Evolutionary conservation across 2,888 invertebrate species (phyloP).

Genomic region (Caradrina clavipalpis): DNA sequence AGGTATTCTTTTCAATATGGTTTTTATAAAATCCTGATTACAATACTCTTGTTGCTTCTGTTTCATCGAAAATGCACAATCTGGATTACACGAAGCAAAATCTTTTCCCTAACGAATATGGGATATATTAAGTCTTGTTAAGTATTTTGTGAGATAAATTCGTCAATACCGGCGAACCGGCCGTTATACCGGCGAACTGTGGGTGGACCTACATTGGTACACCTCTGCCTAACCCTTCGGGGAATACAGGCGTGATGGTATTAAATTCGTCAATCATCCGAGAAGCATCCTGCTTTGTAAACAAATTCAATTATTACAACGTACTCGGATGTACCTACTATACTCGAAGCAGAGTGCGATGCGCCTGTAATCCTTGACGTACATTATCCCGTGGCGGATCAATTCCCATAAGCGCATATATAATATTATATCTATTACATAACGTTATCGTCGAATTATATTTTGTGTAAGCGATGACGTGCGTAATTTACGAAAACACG

Average conservation of each 20-base stretch:
- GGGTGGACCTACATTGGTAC: too few species aligned
- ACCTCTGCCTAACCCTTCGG: too few species aligned
- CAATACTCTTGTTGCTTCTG: too few species aligned
- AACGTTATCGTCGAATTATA: constrained; percentile 1
- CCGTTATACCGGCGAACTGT: too few species aligned
- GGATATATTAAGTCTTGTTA: constrained; percentile 21
- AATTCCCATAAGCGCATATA: not conserved
- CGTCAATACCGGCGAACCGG: too few species aligned
- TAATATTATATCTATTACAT: not conserved
- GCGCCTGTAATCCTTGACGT: not conserved
- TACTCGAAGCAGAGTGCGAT: not conserved
- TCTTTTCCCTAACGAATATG: not conserved
- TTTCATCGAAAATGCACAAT: constrained; percentile 9
- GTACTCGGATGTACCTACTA: not conserved
- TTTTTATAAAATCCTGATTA: too few species aligned
- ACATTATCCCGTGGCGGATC: not conserved
- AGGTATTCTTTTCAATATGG: too few species aligned
- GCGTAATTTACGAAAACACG: not conserved
- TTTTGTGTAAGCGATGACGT: not conserved
- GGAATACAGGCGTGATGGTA: too few species aligned
- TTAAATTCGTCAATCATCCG: constrained; percentile 20
- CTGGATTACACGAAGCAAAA: constrained; percentile 3
- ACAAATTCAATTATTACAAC: not conserved
- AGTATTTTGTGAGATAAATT: constrained; percentile 8
- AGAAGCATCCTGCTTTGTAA: constrained; percentile 9